phyloP scores from a whole-genome alignment of 2,888 invertebrate genomes.

The Heliconius sara region DNA sequence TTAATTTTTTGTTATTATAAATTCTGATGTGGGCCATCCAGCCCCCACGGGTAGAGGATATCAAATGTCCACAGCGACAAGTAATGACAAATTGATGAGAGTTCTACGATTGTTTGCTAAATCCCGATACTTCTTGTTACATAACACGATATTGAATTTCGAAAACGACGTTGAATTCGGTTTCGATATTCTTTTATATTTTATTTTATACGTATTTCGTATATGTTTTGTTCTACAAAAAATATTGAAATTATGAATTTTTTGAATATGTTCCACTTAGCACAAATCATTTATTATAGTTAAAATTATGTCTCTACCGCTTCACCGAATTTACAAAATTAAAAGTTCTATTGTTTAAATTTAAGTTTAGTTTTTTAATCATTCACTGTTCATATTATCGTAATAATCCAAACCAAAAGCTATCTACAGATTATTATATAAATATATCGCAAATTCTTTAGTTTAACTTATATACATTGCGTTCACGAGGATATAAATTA shows the following conservation, averaged over 20 bases:
- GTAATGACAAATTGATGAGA: slow-evolving; percentile 22
- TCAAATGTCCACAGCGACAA: neutral
- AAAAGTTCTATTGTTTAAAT: neutral
- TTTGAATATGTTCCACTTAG: too few relatives aligned
- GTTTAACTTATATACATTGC: slow-evolving; percentile 1
- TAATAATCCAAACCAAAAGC: neutral
- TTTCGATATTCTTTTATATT: neutral
- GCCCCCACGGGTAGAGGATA: neutral
- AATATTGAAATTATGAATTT: too few relatives aligned
- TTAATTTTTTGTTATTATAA: too few relatives aligned
- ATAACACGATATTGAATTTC: neutral
- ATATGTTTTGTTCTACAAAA: neutral
- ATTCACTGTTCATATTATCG: neutral
- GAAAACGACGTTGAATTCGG: neutral
- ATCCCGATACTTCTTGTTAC: slow-evolving; percentile 9
- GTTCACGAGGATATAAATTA: slow-evolving; percentile 46
- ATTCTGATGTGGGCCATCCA: too few relatives aligned
- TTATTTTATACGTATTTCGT: neutral
- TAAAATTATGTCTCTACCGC: too few relatives aligned
- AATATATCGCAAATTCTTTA: slow-evolving; percentile 3
- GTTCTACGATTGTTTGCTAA: slow-evolving; percentile 20
- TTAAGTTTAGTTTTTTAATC: neutral
- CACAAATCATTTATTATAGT: too few relatives aligned
- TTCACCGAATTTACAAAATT: neutral
- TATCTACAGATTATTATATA: neutral